Conservation (phyloP, 2,888 invertebrate species). For the Drosophila peninsularis region DNA sequence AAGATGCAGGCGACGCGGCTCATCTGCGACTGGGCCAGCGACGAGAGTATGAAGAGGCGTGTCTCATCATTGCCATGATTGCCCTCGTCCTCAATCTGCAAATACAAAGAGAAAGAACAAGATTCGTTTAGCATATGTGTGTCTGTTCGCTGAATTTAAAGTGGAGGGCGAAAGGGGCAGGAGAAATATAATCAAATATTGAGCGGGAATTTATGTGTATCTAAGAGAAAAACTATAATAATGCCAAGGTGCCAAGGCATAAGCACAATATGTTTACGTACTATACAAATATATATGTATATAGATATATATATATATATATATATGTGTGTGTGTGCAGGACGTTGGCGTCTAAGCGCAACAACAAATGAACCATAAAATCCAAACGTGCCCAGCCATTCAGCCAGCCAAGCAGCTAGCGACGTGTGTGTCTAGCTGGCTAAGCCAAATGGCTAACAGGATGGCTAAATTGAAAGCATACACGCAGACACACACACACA, state of each 20-base stretch:
- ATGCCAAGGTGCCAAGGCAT: constrained; percentile 48
- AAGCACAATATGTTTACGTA: constrained; percentile 49
- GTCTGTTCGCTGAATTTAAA: constrained; percentile 17
- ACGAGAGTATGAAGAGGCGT: constrained; percentile 97
- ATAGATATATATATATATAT: neutral
- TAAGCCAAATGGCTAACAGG: constrained; percentile 76
- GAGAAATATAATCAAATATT: constrained; percentile 35
- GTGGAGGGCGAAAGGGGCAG: neutral
- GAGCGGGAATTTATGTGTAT: constrained; percentile 30
- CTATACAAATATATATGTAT: constrained; percentile 12
- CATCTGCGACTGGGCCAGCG: constrained; percentile 95
- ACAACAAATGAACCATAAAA: constrained; percentile 65
- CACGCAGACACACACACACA: constrained; percentile 30
- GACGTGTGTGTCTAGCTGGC: constrained; percentile 51
- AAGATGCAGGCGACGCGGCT: constrained; percentile 93
- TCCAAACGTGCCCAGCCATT: constrained; percentile 71
- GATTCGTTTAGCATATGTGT: constrained; percentile 25
- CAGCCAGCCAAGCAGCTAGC: constrained; percentile 36
- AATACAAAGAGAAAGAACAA: constrained; percentile 48
- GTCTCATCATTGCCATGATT: constrained; percentile 99
- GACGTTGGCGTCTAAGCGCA: constrained; percentile 59
- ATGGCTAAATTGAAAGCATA: constrained; percentile 77
- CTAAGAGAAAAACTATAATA: constrained; percentile 43
- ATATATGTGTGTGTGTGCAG: constrained; percentile 7
- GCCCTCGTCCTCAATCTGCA: constrained; percentile 98